Evolutionary conservation across 2,888 invertebrate species (phyloP).

Genomic region (Digitonthophagus gazella): DNA sequence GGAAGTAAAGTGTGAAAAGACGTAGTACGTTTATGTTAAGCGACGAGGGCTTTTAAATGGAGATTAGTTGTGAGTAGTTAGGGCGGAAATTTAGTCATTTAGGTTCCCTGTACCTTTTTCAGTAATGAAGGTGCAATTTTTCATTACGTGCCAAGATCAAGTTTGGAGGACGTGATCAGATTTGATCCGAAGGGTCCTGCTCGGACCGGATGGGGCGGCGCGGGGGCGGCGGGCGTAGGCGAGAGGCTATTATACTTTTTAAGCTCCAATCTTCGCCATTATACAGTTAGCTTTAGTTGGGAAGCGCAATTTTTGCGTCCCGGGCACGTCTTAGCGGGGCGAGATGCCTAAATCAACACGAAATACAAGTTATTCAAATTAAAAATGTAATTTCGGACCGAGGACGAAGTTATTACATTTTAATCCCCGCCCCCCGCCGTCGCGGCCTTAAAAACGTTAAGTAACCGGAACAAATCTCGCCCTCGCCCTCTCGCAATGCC

Average conservation of each 20-base stretch:
- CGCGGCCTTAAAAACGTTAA: slow-evolving; percentile 52
- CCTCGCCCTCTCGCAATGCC: slow-evolving; percentile 28
- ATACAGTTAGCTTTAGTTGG: slow-evolving; percentile 69
- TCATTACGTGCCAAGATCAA: slow-evolving; percentile 69
- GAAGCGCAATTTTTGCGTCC: slow-evolving; percentile 71
- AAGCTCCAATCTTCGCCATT: slow-evolving; percentile 72
- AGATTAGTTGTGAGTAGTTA: slow-evolving; percentile 14
- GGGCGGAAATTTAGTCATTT: slow-evolving; percentile 11
- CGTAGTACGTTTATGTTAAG: background rate
- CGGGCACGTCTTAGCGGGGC: slow-evolving; percentile 61
- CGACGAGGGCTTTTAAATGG: slow-evolving; percentile 6
- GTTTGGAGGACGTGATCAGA: slow-evolving; percentile 54
- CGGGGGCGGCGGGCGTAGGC: slow-evolving; percentile 26
- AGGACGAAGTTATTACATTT: slow-evolving; percentile 54
- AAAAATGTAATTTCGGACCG: slow-evolving; percentile 63
- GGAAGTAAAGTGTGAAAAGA: slow-evolving; percentile 8
- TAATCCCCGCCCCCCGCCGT: slow-evolving; percentile 44
- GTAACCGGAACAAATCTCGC: slow-evolving; percentile 52
- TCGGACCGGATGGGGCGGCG: slow-evolving; percentile 28
- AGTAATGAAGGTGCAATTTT: slow-evolving; percentile 57
- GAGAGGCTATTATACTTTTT: slow-evolving; percentile 64
- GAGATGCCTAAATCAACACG: slow-evolving; percentile 68
- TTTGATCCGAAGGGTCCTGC: slow-evolving; percentile 47
- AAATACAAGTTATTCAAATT: slow-evolving; percentile 71
- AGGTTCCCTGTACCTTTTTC: slow-evolving; percentile 23